phyloP scores from a whole-genome alignment of 2,888 invertebrate genomes.

The Mylabris sibirica region DNA sequence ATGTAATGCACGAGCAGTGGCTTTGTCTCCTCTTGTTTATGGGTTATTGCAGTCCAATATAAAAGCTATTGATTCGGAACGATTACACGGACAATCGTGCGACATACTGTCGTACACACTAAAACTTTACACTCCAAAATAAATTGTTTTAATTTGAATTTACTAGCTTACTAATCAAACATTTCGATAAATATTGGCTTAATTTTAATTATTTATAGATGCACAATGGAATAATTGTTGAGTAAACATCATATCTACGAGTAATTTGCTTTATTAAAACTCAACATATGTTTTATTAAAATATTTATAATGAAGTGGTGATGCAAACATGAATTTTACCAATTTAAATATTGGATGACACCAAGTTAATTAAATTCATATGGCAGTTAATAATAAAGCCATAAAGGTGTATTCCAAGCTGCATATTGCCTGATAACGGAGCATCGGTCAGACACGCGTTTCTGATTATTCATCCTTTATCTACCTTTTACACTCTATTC shows the following conservation, averaged over 20 bases:
- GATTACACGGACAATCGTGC: conserved; percentile 50
- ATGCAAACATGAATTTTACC: conserved; percentile 33
- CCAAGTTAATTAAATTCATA: conserved; percentile 56
- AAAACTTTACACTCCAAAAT: conserved; percentile 34
- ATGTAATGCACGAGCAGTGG: conserved; percentile 58
- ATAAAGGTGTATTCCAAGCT: conserved; percentile 53
- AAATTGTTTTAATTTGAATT: conserved; percentile 16
- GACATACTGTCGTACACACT: conserved; percentile 33
- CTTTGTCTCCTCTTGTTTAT: conserved; percentile 60
- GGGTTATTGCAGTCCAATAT: conserved; percentile 58
- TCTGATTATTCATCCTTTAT: conserved; percentile 55
- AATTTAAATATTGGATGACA: conserved; percentile 52
- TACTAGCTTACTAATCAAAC: not conserved
- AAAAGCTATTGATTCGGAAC: conserved; percentile 59
- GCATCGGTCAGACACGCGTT: conserved; percentile 57
- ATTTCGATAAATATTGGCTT: not conserved
- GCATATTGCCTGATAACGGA: conserved; percentile 58
- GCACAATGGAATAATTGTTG: conserved; percentile 18
- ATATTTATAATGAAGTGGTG: conserved; percentile 49
- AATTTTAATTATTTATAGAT: conserved; percentile 1
- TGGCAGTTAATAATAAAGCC: conserved; percentile 56
- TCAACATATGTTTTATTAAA: conserved; percentile 52
- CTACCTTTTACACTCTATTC: conserved; percentile 53
- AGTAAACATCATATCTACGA: conserved; percentile 28
- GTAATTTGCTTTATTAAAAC: conserved; percentile 27